These are phyloP conservation scores for Cyclophora albipunctata DNA, from an alignment of 2,888 invertebrate species.

Conservation along the genomic window DNA sequence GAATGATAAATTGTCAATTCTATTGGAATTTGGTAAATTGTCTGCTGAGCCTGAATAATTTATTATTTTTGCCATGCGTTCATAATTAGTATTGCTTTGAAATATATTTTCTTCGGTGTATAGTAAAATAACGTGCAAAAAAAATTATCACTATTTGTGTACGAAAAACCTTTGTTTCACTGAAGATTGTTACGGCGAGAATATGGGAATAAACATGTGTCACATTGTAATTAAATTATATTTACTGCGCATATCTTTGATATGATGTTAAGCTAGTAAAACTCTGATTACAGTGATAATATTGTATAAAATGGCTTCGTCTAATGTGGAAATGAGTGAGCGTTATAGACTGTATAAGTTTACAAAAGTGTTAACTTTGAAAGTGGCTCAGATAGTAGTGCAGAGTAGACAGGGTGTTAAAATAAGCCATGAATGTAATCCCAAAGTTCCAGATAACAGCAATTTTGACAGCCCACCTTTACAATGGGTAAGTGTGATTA, in stretches of 20 bases:
- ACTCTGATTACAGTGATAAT: constrained; percentile 8
- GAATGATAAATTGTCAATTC: no score
- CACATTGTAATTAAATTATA: constrained; percentile 4
- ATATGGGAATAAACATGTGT: not conserved
- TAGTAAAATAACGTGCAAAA: no score
- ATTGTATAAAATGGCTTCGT: constrained; percentile 40
- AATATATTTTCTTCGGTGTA: no score
- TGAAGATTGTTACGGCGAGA: no score
- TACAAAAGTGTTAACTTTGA: constrained; percentile 89
- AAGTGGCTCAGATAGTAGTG: constrained; percentile 93
- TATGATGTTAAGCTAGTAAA: constrained; percentile 9
- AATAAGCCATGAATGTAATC: constrained; percentile 62
- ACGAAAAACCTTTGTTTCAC: no score
- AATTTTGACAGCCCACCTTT: constrained; percentile 36
- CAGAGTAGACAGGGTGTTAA: constrained; percentile 93
- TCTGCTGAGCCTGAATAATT: no score
- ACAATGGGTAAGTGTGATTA: constrained; percentile 48
- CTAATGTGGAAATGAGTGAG: constrained; percentile 64
- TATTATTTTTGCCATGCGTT: constrained; percentile 9
- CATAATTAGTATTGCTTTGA: not conserved
- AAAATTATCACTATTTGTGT: no score
- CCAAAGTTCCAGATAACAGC: constrained; percentile 40
- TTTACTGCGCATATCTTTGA: constrained; percentile 26
- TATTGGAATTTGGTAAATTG: no score
- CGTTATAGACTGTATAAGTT: constrained; percentile 91